Evolutionary conservation across 2,888 invertebrate genomes (phyloP).

Genomic region (Xestia xanthographa): DNA sequence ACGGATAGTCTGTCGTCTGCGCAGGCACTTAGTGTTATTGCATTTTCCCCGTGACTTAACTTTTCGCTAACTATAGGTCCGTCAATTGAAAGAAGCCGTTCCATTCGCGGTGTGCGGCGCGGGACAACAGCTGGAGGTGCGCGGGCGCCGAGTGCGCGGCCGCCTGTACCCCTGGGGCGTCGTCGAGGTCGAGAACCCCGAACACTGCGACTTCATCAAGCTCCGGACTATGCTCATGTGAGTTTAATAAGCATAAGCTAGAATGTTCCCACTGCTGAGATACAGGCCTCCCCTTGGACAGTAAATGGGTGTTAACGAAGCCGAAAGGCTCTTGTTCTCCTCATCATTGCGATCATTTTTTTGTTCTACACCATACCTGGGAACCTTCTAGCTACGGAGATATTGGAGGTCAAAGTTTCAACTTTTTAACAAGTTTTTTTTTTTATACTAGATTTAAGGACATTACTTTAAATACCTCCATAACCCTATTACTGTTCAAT

Average conservation of each 20-base stretch:
- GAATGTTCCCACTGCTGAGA: background rate
- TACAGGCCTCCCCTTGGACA: background rate
- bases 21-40: background rate
- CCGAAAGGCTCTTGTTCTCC: too few species aligned
- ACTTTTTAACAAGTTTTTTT: too few species aligned
- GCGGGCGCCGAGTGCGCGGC: constrained; percentile 97
- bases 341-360: too few species aligned
- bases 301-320: background rate
- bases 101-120: constrained; percentile 99
- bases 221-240: constrained; percentile 98
- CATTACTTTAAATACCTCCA: too few species aligned
- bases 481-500: too few species aligned
- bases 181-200: constrained; percentile 99
- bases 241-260: constrained; percentile 65
- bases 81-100: constrained; percentile 97
- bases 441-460: too few species aligned
- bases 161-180: constrained; percentile 99
- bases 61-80: constrained; percentile 86
- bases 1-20: too few species aligned
- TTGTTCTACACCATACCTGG: too few species aligned
- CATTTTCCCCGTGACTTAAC: background rate
- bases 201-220: constrained; percentile 99
- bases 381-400: too few species aligned
- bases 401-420: too few species aligned
- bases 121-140: constrained; percentile 98